phyloP scores from a whole-genome alignment of 1,140 invertebrate species.

The Caenorhabditis brenneri region DNA sequence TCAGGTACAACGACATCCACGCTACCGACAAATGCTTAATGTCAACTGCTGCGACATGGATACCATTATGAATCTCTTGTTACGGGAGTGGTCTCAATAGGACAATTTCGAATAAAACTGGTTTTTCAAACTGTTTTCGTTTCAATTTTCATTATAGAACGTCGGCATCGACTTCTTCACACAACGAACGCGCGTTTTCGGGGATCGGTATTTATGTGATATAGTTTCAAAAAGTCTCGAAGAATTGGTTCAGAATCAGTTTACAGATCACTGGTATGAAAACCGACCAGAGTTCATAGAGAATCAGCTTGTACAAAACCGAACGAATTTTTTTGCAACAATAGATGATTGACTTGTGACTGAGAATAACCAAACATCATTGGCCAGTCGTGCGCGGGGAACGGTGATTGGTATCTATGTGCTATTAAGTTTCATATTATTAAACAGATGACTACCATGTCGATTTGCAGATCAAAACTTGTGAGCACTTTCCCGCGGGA shows the following conservation, averaged over 20 bases:
- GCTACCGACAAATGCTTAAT: too few relatives aligned
- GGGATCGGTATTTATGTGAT: slow-evolving; percentile 23
- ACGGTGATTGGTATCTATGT: slow-evolving; percentile 7
- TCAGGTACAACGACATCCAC: too few relatives aligned
- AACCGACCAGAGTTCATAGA: background rate
- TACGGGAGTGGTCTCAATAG: background rate
- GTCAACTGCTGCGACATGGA: too few relatives aligned
- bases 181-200: background rate
- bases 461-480: slow-evolving; percentile 6
- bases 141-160: slow-evolving; percentile 21
- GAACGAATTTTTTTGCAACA: too few relatives aligned
- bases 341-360: too few relatives aligned
- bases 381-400: too few relatives aligned
- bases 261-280: background rate
- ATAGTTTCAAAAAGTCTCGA: background rate
- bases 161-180: background rate
- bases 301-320: too few relatives aligned
- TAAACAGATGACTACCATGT: background rate
- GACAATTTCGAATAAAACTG: slow-evolving; percentile 8
- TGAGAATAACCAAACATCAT: too few relatives aligned
- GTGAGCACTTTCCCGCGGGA: background rate
- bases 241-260: background rate
- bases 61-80: too few relatives aligned
- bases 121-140: background rate
- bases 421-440: background rate